Evolutionary conservation across 2,797 vertebrate species (phyloP), one percentile per base, ranked within the genome.

Genomic region (Gila robusta): DNA sequence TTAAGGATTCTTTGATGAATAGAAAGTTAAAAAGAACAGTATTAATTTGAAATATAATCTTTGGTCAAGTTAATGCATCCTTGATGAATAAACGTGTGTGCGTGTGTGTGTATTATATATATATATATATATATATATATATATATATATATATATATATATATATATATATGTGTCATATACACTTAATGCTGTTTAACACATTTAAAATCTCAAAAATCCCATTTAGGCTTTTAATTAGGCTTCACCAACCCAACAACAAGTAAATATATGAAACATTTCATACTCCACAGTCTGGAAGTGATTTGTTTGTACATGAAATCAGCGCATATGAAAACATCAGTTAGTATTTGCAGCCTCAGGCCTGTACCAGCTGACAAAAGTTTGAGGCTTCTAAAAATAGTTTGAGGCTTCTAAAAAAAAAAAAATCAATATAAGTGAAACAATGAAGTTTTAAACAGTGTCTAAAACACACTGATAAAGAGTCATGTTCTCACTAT

Each of bases 401-500:
- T 32, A 35, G 59, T 70, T 39, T 59, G 39, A 78, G 56, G 73
- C 56, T 35, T 35, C 35, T 35, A 35, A 35, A 35, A 35, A 35
- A 35, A 35, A 32, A 32, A 32, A 32, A 78, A 82, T 66, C 49
- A 35, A 85, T 86, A 37, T 10, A 17, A 52, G 37, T 37, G 35
- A 72, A 81, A 80, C 69, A 79, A 64, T 85, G 69, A 37, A 74
- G 73, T 52, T 21, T 23, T 62, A 35, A 87, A 49, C 41, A 74
- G 39, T 35, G 72, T 74, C 54, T 62, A 37, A 84, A 71, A 52
- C 74, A 56, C 23, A 72, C 23, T 32, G n/a, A 84, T 74, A 67
- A 47, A 78, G 69, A 84, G 69, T 70, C 16, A 59, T 67, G 52
- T n/a, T 73, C 54, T 80, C 14, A 73, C 39, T 49, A 2, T 49